Conservation (phyloP, 2,113 vertebrate genomes). For the Dicerorhinus sumatrensis region DNA sequence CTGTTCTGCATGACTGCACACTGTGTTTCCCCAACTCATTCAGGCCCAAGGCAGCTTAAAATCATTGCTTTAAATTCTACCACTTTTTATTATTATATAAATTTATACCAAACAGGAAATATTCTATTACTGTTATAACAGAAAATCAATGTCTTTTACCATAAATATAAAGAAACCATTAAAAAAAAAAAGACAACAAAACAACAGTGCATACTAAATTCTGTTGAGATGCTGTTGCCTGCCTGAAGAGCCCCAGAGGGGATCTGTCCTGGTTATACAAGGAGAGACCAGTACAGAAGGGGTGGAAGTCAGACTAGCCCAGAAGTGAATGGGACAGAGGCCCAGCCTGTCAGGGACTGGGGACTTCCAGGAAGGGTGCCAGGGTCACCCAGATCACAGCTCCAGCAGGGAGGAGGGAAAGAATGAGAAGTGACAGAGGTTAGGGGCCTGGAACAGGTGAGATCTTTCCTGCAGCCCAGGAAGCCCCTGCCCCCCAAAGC, state of each 20-base stretch:
- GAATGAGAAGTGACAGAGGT: too few species aligned
- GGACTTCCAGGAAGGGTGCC: too few species aligned
- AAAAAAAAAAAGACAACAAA: neutral
- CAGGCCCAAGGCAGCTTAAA: neutral
- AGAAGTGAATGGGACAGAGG: neutral
- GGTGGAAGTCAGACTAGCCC: neutral
- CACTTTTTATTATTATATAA: neutral
- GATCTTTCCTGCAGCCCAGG: neutral
- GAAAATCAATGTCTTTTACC: neutral
- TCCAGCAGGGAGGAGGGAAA: neutral
- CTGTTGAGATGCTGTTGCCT: neutral
- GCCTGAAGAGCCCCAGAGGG: neutral
- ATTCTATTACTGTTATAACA: neutral
- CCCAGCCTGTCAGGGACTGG: too few species aligned
- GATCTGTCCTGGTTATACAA: neutral
- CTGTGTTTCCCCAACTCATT: neutral
- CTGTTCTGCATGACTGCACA: neutral
- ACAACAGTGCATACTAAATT: neutral
- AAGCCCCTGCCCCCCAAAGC: neutral
- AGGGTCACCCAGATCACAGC: neutral
- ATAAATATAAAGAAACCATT: neutral
- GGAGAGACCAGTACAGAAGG: neutral
- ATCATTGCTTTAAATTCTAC: neutral
- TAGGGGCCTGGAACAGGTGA: neutral
- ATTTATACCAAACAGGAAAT: neutral